Evolutionary conservation across 2,888 invertebrate genomes (phyloP).

Genomic region (Platycheirus rosarum): DNA sequence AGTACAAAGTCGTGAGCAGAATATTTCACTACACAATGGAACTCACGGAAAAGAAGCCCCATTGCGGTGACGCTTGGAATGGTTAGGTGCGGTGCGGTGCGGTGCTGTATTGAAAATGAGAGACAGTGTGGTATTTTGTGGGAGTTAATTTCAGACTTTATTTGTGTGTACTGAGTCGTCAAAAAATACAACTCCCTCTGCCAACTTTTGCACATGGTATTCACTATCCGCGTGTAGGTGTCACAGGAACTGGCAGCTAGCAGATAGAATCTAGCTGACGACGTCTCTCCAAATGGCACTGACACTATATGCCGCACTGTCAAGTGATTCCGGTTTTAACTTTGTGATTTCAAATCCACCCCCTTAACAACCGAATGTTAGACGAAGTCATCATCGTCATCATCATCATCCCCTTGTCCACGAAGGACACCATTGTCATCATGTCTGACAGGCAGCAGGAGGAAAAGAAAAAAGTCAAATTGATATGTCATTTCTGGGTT

Average conservation of each 20-base stretch:
- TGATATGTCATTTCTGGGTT: conserved; percentile 68
- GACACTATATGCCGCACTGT: conserved; percentile 61
- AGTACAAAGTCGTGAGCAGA: conserved; percentile 72
- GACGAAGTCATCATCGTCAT: conserved; percentile 32
- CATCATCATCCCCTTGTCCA: conserved; percentile 48
- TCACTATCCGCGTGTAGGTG: conserved; percentile 60
- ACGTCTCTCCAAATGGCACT: conserved; percentile 63
- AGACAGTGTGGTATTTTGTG: conserved; percentile 42
- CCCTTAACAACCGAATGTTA: conserved; percentile 37
- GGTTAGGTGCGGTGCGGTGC: not conserved
- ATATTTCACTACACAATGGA: conserved; percentile 50
- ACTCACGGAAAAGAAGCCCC: conserved; percentile 45
- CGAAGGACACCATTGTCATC: conserved; percentile 39
- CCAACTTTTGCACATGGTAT: conserved; percentile 28
- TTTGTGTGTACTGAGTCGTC: conserved; percentile 59
- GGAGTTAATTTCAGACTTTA: conserved; percentile 48
- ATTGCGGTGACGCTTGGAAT: not conserved
- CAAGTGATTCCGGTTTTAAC: conserved; percentile 65
- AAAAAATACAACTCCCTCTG: conserved; percentile 44
- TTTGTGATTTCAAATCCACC: conserved; percentile 43
- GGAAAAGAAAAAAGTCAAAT: conserved; percentile 37
- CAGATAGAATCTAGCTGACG: conserved; percentile 44
- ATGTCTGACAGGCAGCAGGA: not conserved
- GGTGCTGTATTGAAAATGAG: conserved; percentile 23
- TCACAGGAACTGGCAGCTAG: conserved; percentile 60